Percentiles rank a stretch among this genome's conserved stretches.
These are phyloP conservation scores for Cheilosia scutellata DNA, from an alignment of 2,888 invertebrate genomes.

Conservation along the genomic window DNA sequence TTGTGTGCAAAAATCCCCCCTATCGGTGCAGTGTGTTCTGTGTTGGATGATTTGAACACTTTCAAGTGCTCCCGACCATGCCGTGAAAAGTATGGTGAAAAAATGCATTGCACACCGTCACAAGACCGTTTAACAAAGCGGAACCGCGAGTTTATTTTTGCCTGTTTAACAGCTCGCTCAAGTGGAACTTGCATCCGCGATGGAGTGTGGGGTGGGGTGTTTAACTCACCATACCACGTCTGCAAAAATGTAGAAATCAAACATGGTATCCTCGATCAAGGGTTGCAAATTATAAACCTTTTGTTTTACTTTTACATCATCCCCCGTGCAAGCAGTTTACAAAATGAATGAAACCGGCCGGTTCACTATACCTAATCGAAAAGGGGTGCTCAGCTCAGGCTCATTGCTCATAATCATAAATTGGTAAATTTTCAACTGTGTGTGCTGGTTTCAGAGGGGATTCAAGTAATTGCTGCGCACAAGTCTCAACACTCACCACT, in stretches of 20 bases:
- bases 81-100: constrained; percentile 58
- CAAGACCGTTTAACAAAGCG: constrained; percentile 57
- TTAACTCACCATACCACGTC: constrained; percentile 63
- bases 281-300: constrained; percentile 49
- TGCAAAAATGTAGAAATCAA: constrained; percentile 29
- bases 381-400: constrained; percentile 33
- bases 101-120: constrained; percentile 17
- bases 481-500: constrained; percentile 56
- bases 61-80: background rate
- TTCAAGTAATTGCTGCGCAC: constrained; percentile 50
- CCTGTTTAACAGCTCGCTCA: constrained; percentile 43
- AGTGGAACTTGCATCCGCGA: constrained; percentile 52
- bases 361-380: too few relatives aligned
- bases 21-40: constrained; percentile 43
- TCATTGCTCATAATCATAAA: background rate
- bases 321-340: constrained; percentile 17
- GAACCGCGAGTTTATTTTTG: constrained; percentile 41
- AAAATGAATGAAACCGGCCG: constrained; percentile 64
- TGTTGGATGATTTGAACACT: too few relatives aligned
- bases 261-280: constrained; percentile 11
- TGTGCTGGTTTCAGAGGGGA: constrained; percentile 38
- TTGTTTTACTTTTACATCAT: constrained; percentile 43
- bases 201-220: background rate
- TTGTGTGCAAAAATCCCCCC: constrained; percentile 62
- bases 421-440: background rate